Base-by-base conservation (phyloP, 2,888 invertebrate genomes). In the Margaritifera margaritifera region DNA sequence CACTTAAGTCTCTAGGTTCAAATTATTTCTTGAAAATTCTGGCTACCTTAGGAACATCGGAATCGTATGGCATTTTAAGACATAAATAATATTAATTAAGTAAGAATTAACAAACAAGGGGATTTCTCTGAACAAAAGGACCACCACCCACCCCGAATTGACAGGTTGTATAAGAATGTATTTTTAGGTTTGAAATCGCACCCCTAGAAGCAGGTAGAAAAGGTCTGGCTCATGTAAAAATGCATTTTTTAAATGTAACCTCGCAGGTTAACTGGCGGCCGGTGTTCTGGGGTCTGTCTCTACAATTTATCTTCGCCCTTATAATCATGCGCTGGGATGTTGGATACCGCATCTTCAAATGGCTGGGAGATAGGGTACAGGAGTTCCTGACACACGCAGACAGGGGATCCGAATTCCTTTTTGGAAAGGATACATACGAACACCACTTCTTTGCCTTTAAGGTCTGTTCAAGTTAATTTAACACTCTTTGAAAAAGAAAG, bases 401-500 rank as follows among this genome's bases (percentile, higher is more conserved):
- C 68, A 92, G 92, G 0, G 99, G 98, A 0, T 94, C 96, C 0
- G 92, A 91, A 0, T 98, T 99, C 87, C 95, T 97, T 0, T 99
- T 95, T 84, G 96, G 96, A 19, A 75, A 80, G 11, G 53, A 68
- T 15, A 68, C 58, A 0, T 84, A 80, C 66, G 63, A 57, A 19
- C 72, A 90, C 91, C 69, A 93, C 94, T 25, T 90, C 66, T 97
- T 98, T 87, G 97, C 96, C 0, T 98, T 98, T 88, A 92, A 94
- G 87, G 96, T 96, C 15, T 42, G 42, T 15, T 42, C 42, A 42
- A 8, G 42, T 42, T 42, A 42, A 42, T 42, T 42, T 15, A 15
- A 42, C 42, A 42, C 11, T 42, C 11, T 11, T 42, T 8, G 8
- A 31, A 8, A 6, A 31, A 88, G 92, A 53, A 57, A 6, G 31